Base-by-base conservation (phyloP, 2,113 vertebrate genomes). In the Stigmatopora argus region DNA sequence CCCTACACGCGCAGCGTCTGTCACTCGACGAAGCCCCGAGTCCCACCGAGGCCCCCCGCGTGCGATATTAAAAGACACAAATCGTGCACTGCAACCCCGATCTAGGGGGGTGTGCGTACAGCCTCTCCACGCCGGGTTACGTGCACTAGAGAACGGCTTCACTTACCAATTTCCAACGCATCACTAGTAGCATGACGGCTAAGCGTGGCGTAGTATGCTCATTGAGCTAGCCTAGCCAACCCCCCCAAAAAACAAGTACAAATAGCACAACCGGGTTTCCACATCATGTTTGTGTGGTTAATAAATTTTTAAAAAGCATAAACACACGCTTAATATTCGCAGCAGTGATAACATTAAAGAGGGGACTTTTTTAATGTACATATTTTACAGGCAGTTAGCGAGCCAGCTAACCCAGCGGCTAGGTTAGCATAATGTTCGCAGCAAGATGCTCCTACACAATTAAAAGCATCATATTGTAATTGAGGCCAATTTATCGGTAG, bases 131-230 rank as follows among this genome's bases (percentile, higher is more conserved):
- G 4, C 52, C 57, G 44, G 61, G 45, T 66, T 67, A 69, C 82
- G 77, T 80, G 52, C 88, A 82, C 74, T 75, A 79, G 81, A 85
- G 88, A 91, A 80, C 89, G 77, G 89, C 85, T 80, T 89, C 92
- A 91, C 90, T 90, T 92, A 88, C 89, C 86, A 86, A 90, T 88
- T 89, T 90, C 87, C 86, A 85, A 89, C 88, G 88, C 90, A 89
- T 91, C 90, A 89, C 84, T 88, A 90, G 78, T 87, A 88, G 78
- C 86, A 46, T 46, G 65, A 72, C 76, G 75, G 86, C 86, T 86
- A 89, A 41, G 86, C 86, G 83, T 85, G 88, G 85, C 88, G 81
- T 87, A 90, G 87, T 77, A 53, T 80, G 83, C 83, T 88, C 87
- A 83, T 79, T 71, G 67, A 21, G 73, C 55, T 89, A 89, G 88